phyloP scores from a whole-genome alignment of 2,888 invertebrate genomes.

The Rotaria magnacalcarata region DNA sequence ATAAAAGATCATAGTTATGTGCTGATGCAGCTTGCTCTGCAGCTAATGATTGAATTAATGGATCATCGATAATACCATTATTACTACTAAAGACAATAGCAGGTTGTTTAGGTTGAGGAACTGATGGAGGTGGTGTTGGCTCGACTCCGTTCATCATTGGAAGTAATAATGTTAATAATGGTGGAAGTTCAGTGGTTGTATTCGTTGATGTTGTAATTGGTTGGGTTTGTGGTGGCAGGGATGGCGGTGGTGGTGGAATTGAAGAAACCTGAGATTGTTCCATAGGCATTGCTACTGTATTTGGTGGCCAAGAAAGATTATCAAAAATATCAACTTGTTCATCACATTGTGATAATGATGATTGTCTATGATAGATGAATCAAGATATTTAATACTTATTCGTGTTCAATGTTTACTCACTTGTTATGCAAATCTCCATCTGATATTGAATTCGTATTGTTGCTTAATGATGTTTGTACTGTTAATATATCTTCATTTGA shows the following conservation, averaged over 20 bases:
- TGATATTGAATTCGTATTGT: neutral
- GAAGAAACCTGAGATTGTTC: neutral
- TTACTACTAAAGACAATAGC: conserved; percentile 11
- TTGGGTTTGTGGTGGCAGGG: neutral
- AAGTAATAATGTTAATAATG: neutral
- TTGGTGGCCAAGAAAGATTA: neutral
- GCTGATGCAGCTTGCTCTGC: conserved; percentile 31
- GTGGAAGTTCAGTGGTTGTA: neutral
- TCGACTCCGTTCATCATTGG: neutral
- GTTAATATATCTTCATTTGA: neutral
- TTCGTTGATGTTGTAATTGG: neutral
- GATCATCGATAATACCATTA: conserved; percentile 25
- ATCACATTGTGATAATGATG: neutral
- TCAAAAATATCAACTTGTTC: neutral
- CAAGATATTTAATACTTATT: neutral
- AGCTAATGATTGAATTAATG: conserved; percentile 30
- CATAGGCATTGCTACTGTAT: neutral
- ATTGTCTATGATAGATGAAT: neutral
- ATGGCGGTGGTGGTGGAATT: neutral
- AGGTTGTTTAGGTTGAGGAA: neutral
- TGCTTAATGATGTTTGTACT: neutral
- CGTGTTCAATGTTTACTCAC: neutral
- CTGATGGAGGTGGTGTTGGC: neutral
- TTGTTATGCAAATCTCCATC: neutral
- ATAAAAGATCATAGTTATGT: neutral